phyloP scores from a whole-genome alignment of 2,888 invertebrate species.

The Trachelus stipa region DNA sequence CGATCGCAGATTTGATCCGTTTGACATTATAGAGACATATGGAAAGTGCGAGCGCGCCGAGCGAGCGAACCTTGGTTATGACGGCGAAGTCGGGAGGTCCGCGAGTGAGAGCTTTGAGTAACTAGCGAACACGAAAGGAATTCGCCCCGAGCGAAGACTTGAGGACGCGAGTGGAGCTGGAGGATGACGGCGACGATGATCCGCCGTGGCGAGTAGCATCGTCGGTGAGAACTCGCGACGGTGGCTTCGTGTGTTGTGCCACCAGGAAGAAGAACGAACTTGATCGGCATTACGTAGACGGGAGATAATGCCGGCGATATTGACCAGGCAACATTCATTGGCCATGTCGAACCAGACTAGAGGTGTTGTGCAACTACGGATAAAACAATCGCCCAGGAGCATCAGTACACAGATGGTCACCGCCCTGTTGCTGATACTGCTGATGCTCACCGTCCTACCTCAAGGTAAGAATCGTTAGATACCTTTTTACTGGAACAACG shows the following conservation, averaged over 20 bases:
- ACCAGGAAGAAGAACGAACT: not conserved
- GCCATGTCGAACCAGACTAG: conserved; percentile 41
- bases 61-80: conserved; percentile 45
- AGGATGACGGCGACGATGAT: not conserved
- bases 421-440: conserved; percentile 48
- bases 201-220: conserved; percentile 28
- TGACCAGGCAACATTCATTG: conserved; percentile 32
- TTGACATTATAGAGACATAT: not conserved
- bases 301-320: not conserved
- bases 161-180: not conserved
- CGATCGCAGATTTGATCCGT: not conserved
- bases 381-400: conserved; percentile 28
- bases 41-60: conserved; percentile 13
- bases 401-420: conserved; percentile 46
- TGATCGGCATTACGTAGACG: not conserved
- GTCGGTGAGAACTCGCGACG: conserved; percentile 14
- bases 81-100: conserved; percentile 60
- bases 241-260: conserved; percentile 9
- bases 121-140: conserved; percentile 26
- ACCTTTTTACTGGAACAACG: not conserved
- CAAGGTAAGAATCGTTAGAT: conserved; percentile 51
- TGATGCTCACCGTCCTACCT: conserved; percentile 58
- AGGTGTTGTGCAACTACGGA: conserved; percentile 32
- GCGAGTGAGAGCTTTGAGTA: conserved; percentile 23
- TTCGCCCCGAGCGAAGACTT: conserved; percentile 3